A percentile compares a stretch with the other conserved stretches of the same genome.
These are phyloP conservation scores for Hoplodrina ambigua DNA, from an alignment of 2,888 invertebrate genomes.

Conservation along the genomic window DNA sequence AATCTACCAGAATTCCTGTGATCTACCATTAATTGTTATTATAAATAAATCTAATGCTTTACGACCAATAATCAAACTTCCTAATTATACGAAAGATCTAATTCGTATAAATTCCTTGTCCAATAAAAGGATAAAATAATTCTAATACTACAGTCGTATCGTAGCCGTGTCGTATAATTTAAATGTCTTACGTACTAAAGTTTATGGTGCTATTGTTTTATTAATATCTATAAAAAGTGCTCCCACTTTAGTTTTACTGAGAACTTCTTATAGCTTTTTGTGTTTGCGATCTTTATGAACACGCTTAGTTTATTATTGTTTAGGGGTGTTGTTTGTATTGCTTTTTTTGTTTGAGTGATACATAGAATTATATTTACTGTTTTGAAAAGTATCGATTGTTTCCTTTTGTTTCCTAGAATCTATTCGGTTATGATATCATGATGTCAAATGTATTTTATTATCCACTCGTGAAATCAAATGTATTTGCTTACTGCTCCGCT, in stretches of 20 bases:
- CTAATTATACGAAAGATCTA: slow-evolving; percentile 53
- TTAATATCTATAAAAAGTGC: slow-evolving; percentile 89
- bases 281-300: slow-evolving; percentile 80
- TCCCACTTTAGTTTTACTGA: slow-evolving; percentile 80
- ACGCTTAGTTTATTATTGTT: slow-evolving; percentile 78
- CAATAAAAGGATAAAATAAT: slow-evolving; percentile 54
- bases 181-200: slow-evolving; percentile 72
- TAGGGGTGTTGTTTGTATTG: slow-evolving; percentile 39
- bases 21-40: slow-evolving; percentile 33
- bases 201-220: slow-evolving; percentile 88
- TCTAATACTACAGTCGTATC: slow-evolving; percentile 53
- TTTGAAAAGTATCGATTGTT: neutral
- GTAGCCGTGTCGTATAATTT: slow-evolving; percentile 67
- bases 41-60: slow-evolving; percentile 45
- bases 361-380: slow-evolving; percentile 1
- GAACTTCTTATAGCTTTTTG: slow-evolving; percentile 77
- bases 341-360: slow-evolving; percentile 25
- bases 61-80: slow-evolving; percentile 37
- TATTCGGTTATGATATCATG: too few relatives aligned
- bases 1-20: slow-evolving; percentile 49
- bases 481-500: too few relatives aligned
- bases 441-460: too few relatives aligned
- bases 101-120: slow-evolving; percentile 40
- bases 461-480: too few relatives aligned
- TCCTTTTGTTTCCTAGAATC: neutral